Percentiles rank a stretch among this genome's conserved stretches.
phyloP scores from a whole-genome alignment of 1,140 invertebrate genomes.

The Nymphalis io region DNA sequence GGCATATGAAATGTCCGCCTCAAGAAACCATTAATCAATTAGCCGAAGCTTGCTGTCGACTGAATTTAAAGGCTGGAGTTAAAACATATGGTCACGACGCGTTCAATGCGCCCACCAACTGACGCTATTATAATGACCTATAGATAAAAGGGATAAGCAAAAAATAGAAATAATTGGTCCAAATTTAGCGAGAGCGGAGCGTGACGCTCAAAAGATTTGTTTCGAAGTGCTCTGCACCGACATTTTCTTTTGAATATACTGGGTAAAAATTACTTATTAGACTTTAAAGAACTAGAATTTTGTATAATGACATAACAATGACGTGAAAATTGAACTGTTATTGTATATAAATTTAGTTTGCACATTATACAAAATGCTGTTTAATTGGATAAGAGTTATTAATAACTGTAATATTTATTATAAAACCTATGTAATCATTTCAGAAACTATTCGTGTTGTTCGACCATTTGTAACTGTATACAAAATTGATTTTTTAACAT shows the following conservation, averaged over 20 bases:
- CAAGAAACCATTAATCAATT: conserved; percentile 74
- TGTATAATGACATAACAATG: not conserved
- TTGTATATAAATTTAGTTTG: too few species aligned
- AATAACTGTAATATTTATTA: not conserved
- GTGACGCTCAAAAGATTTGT: conserved; percentile 73
- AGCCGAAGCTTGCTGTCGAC: conserved; percentile 65
- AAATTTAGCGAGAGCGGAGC: conserved; percentile 67
- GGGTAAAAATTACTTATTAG: conserved; percentile 44
- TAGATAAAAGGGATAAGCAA: conserved; percentile 36
- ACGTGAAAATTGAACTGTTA: not conserved
- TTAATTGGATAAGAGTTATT: not conserved
- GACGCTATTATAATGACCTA: conserved; percentile 67
- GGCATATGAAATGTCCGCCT: conserved; percentile 72
- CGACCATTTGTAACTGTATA: conserved; percentile 65
- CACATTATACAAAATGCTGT: too few species aligned
- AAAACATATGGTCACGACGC: conserved; percentile 64
- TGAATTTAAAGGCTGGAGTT: conserved; percentile 63
- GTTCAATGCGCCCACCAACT: conserved; percentile 66
- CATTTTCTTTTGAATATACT: conserved; percentile 69
- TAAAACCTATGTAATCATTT: not conserved
- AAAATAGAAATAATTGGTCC: conserved; percentile 69
- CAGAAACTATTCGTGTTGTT: conserved; percentile 17
- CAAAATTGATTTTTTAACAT: conserved; percentile 73
- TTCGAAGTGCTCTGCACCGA: conserved; percentile 61
- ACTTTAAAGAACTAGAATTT: too few species aligned